Base-by-base conservation (phyloP, 2,113 vertebrate genomes). In the Hippocampus guttulatus region DNA sequence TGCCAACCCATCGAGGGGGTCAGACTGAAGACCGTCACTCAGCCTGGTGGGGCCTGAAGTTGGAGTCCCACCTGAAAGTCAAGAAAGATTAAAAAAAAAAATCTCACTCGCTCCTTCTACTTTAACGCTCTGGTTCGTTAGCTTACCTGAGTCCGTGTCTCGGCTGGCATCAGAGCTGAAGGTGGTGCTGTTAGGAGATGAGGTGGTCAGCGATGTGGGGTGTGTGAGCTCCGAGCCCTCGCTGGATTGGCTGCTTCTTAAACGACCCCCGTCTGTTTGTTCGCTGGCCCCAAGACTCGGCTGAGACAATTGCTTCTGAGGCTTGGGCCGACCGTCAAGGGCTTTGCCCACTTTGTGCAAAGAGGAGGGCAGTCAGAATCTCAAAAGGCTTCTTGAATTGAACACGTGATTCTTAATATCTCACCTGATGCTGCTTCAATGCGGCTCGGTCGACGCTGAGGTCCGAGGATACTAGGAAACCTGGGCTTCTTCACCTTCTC, bases 401-500 rank as follows among this genome's bases (percentile, higher is more conserved):
- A 1, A 8, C 0, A 58, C 2, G 5, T 43, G 1, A 45, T 69
- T 65, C 67, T 25, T 69, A 14, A 0, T 30, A 20, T 89, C 93
- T n/a, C 91, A 97, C 97, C 95, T 68, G 95, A 92, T 41, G 91
- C 84, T 38, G 92, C 91, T 74, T 98, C 97, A 0, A 95, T 90
- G 12, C 95, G 93, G 69, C 93, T 95, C 0, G 96, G 95, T 52
- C 95, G 92, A 61, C 95, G 92, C 15, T 94, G 95, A 14, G 95
- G 95, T 52, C 92, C 95, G 75, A 97, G 90, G 45, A 98, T 95
- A 80, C 93, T 96, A 65, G 94, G 92, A 85, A 98, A 96, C 47
- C 94, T 93, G 83, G 93, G 91, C 75, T 94, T 96, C 80, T 96
- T 97, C 15, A 93, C 93, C 77, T 96, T 98, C 79, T 98, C 96